phyloP scores from a whole-genome alignment of 35 echinoderm and acorn worm genomes.

The Lytechinus pictus region DNA sequence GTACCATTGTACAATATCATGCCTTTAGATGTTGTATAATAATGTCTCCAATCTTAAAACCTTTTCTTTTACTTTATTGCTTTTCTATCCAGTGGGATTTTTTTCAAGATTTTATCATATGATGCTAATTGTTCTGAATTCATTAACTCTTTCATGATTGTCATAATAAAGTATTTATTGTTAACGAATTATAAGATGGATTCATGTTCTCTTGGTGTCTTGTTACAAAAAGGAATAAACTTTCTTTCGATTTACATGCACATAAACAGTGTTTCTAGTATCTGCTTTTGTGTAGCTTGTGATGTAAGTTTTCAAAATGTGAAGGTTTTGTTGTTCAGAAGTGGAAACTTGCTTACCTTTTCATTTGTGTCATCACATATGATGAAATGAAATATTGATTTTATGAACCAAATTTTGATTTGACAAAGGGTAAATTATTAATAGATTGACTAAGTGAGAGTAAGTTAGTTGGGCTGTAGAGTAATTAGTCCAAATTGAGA shows the following conservation, averaged over 20 bases:
- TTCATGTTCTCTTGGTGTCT: neutral
- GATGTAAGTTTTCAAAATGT: no score
- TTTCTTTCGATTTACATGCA: neutral
- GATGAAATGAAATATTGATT: no score
- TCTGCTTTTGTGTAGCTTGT: neutral
- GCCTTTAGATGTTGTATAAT: neutral
- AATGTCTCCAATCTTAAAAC: neutral
- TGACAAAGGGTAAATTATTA: no score
- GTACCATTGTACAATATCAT: neutral
- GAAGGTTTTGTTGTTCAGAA: no score
- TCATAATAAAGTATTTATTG: neutral
- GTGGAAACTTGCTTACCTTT: no score
- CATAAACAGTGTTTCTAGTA: neutral
- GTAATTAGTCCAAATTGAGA: no score
- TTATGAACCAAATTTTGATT: no score
- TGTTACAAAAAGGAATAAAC: neutral
- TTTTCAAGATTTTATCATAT: neutral
- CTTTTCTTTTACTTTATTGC: neutral
- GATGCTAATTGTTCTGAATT: neutral
- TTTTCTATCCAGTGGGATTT: neutral
- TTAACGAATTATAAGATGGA: neutral
- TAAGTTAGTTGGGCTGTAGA: no score
- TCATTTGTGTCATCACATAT: no score
- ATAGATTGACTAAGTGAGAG: no score
- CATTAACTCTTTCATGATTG: neutral